Percentiles rank a stretch among this genome's conserved stretches.
phyloP scores from a whole-genome alignment of 2,113 vertebrate species.

The Girardinichthys multiradiatus region DNA sequence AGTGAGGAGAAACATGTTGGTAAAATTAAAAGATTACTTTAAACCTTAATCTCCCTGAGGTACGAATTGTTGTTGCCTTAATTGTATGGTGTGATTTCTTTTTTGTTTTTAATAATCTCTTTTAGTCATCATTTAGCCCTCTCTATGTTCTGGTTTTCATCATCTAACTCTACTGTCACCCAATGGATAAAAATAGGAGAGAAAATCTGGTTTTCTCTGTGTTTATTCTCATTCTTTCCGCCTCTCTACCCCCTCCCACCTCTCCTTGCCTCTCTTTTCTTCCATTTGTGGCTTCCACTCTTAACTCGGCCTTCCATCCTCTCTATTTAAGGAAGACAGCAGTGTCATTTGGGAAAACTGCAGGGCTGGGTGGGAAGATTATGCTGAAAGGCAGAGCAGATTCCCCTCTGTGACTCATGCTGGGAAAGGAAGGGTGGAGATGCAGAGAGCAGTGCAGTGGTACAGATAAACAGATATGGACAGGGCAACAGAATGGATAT shows the following conservation, averaged over 20 bases:
- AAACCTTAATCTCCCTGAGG: neutral
- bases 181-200: neutral
- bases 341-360: conserved; percentile 57
- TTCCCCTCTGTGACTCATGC: conserved; percentile 22
- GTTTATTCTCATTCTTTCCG: conserved; percentile 33
- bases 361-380: conserved; percentile 32
- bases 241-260: neutral
- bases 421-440: conserved; percentile 3
- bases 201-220: conserved; percentile 2
- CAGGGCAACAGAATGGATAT: conserved; percentile 4
- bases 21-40: neutral
- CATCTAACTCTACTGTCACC: neutral
- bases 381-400: conserved; percentile 48
- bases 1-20: too few species aligned
- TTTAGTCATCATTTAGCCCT: neutral
- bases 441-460: conserved; percentile 15
- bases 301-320: conserved; percentile 48
- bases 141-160: neutral
- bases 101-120: neutral
- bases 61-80: neutral
- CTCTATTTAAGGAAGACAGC: conserved; percentile 66
- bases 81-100: neutral
- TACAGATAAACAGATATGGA: conserved; percentile 41
- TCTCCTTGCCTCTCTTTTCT: neutral
- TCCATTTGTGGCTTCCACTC: conserved; percentile 18